Conservation (phyloP, 1,140 invertebrate genomes). For the Acyrthosiphon pisum region DNA sequence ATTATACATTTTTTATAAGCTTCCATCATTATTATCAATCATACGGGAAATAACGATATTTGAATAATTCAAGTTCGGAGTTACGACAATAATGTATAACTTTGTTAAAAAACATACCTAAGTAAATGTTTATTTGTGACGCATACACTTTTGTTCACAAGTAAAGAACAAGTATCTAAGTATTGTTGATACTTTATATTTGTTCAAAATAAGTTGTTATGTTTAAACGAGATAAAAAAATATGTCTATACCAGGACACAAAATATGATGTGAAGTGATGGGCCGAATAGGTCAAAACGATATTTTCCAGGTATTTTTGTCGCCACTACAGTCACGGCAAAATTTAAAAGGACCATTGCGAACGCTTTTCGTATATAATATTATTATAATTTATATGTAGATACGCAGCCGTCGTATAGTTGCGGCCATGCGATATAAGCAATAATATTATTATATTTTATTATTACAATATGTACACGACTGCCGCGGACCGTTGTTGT, state of each 20-base stretch:
- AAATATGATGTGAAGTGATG: neutral
- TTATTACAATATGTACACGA: neutral
- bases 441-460: neutral
- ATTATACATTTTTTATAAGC: neutral
- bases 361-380: neutral
- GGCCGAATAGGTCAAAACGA: neutral
- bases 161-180: neutral
- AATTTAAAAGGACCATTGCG: neutral
- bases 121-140: neutral
- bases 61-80: neutral
- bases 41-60: neutral
- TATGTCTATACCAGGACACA: neutral
- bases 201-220: neutral
- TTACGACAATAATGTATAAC: neutral
- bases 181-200: neutral
- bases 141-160: neutral
- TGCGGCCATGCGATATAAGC: neutral
- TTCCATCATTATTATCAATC: neutral
- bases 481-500: neutral
- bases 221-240: too few relatives aligned
- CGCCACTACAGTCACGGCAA: neutral
- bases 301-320: neutral
- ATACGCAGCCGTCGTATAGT: neutral
- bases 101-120: neutral
- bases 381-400: neutral